Percentiles rank a stretch among this genome's conserved stretches.
Conservation (phyloP, 2,797 vertebrate genomes). For the Microtus californicus region DNA sequence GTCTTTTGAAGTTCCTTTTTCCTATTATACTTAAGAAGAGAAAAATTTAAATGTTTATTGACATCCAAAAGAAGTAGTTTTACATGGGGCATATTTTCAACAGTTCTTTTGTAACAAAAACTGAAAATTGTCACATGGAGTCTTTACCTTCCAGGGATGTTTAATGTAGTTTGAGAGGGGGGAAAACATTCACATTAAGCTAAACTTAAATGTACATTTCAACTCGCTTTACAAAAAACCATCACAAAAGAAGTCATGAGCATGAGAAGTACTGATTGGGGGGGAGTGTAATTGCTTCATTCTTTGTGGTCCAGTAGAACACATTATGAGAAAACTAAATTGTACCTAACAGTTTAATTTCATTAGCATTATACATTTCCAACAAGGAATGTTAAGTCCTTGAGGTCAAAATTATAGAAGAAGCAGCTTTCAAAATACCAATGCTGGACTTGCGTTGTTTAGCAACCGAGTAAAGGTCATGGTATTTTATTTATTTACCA, state of each 20-base stretch:
- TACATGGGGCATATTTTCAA: not conserved
- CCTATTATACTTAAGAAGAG: not conserved
- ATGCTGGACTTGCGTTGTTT: conserved; percentile 49
- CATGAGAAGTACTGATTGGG: conserved; percentile 20
- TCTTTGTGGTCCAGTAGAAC: not conserved
- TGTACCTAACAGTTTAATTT: conserved; percentile 51
- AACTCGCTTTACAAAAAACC: conserved; percentile 37
- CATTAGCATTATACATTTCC: conserved; percentile 63
- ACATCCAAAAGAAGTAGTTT: not conserved
- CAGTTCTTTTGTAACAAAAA: not conserved
- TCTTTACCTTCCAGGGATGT: not conserved
- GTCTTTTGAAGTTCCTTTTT: not conserved
- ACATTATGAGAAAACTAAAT: not conserved
- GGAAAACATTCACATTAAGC: conserved; percentile 29
- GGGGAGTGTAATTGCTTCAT: not conserved
- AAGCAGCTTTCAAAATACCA: conserved; percentile 55
- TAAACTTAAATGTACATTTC: conserved; percentile 53
- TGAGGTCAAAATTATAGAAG: conserved; percentile 51
- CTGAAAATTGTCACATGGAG: not conserved
- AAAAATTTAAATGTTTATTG: not conserved
- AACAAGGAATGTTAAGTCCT: conserved; percentile 57
- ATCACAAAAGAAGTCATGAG: conserved; percentile 23
- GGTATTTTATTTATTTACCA: conserved; percentile 58
- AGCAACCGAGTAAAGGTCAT: conserved; percentile 54
- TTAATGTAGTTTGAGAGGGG: conserved; percentile 18